Evolutionary conservation across 1,140 invertebrate species (phyloP), one percentile per base, ranked within the genome.

Genomic region (Saccostrea echinata): DNA sequence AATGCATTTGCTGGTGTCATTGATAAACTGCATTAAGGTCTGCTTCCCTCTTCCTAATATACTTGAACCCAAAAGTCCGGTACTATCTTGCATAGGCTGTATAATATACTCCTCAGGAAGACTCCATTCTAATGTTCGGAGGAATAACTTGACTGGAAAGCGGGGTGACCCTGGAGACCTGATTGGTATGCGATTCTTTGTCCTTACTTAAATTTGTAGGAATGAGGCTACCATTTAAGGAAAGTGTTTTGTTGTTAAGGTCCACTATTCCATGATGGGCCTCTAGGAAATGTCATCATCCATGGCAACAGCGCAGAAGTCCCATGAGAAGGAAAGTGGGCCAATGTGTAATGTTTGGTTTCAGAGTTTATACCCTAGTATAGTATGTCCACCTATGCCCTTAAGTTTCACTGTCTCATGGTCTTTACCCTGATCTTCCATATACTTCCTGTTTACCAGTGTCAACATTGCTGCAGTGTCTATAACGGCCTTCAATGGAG

Each of bases 391-490:
- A 4, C 64, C 64, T 68, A 27, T 68, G 64, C 64, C 27, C 64
- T 16, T 68, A 1, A 68, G 64, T n/a, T 27, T 27, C 3, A 68
- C 64, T 3, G 27, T 24, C 64, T 68, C 64, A 68, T 68, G 21
- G 64, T 68, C 9, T 1, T 12, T n/a, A 27, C 24, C 24, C 21
- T 27, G 64, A 12, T n/a, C 0, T 27, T 27, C 64, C 3, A 68
- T n/a, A 9, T 68, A 30, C 64, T 68, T 68, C n/a, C 64, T 68
- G 64, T 68, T 68, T 27, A 68, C 64, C 27, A 68, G 64, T n/a
- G 64, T 68, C 64, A 24, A 12, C 64, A 68, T 68, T 68, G 64
- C 64, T 68, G 64, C n/a, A 3, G 64, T 68, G 64, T 68, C 64
- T 68, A 68, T 68, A 24, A 68, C 11, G 1, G 64, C 64, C n/a